Percentiles rank a stretch among this genome's conserved stretches.
phyloP scores from a whole-genome alignment of 1,140 invertebrate genomes.

The Wasmannia auropunctata region DNA sequence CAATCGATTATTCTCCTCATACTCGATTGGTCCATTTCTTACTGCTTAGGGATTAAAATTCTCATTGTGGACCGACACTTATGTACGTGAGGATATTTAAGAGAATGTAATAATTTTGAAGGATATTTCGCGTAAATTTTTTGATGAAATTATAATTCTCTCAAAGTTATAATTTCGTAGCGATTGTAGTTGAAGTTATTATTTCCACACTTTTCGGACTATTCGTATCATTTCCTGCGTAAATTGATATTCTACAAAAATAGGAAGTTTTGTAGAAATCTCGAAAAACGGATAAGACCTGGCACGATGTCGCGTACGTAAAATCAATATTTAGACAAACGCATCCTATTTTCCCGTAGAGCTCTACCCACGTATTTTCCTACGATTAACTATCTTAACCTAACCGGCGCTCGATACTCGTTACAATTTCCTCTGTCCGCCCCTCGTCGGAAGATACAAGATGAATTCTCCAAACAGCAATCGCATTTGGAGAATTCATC shows the following conservation, averaged over 20 bases:
- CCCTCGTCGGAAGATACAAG: background rate
- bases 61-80: too few species aligned
- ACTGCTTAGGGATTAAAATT: too few species aligned
- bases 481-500: too few species aligned
- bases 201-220: background rate
- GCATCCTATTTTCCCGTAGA: background rate
- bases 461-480: slow-evolving; percentile 51
- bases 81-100: too few species aligned
- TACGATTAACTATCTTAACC: slow-evolving; percentile 32
- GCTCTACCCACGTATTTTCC: background rate
- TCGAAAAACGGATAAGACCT: too few species aligned
- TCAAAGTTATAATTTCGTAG: background rate
- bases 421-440: background rate
- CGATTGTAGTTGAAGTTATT: background rate
- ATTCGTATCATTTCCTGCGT: background rate
- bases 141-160: background rate
- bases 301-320: background rate
- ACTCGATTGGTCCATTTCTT: too few species aligned
- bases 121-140: background rate
- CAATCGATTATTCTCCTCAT: too few species aligned
- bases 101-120: background rate
- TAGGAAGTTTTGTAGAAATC: background rate
- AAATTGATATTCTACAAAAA: background rate
- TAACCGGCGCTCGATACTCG: background rate
- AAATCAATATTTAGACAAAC: background rate